Base-by-base conservation (phyloP, 2,888 invertebrate genomes). In the Cheiracanthium punctorium region DNA sequence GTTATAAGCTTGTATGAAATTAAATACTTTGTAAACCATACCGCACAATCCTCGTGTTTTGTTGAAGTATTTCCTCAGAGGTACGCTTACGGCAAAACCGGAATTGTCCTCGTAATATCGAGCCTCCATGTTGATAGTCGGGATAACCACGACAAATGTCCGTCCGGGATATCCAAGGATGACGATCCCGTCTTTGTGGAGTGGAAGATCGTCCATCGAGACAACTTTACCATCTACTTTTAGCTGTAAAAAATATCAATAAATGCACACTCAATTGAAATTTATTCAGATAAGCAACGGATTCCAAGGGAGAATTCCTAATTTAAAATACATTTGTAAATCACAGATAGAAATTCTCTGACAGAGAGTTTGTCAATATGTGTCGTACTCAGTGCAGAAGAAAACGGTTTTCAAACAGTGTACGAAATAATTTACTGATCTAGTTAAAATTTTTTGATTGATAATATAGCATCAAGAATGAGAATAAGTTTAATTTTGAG, bases 31-130 rank as follows among this genome's bases (percentile, higher is more conserved):
- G 24, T 64, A 28, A 64, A 12, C 4, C 89, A 95, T 94, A 75
- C 96, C 96, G 91, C 96, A 97, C 0, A 97, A 93, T 0, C 96
- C 96, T 91, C 96, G 95, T 79, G 95, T 94, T 88, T 93, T 94
- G 87, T 94, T 94, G 52, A 93, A 93, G 91, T 95, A 96, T 80
- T 94, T 92, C 88, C 94, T 94, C 0, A 96, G 96, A 0, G 96
- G 96, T 0, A 96, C 93, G 81, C 93, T 94, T 5, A 95, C 91
- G 70, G 93, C 88, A 72, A 91, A 90, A 0, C 92, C 93, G 84
- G 92, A 91, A 30, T 93, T 92, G 29, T 92, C 92, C 88, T 90
- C 90, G 80, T 91, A 92, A 88, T 91, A 91, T 41, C 91, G 91
- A 72, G 96, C 93, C 92, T 96, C 95, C 0, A 96, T 93, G 90